Conservation (phyloP, 2,888 invertebrate species). For the Pecten maximus region DNA sequence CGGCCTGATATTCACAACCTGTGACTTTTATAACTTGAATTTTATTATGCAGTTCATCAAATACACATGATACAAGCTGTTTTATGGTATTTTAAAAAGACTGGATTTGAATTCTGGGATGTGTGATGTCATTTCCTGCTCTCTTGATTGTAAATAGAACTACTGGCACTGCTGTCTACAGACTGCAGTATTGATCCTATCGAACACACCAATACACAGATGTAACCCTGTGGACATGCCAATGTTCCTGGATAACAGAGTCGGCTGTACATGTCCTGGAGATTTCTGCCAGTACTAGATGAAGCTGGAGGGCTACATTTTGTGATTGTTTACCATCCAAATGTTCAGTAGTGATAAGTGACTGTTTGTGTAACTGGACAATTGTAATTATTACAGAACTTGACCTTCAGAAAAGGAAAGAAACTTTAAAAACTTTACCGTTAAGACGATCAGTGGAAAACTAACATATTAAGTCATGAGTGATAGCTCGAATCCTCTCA, state of each 20-base stretch:
- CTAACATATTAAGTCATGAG: not conserved
- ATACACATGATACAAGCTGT: conserved; percentile 2
- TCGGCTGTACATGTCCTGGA: not conserved
- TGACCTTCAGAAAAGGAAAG: not conserved
- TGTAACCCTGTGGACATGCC: not conserved
- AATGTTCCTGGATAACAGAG: not conserved
- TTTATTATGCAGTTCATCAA: conserved; percentile 4
- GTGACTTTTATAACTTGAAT: not conserved
- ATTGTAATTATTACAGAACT: not conserved
- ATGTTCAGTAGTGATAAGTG: not conserved
- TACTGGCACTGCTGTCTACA: not conserved
- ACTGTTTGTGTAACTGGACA: not conserved
- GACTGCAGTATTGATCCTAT: not conserved
- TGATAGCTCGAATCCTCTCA: not conserved
- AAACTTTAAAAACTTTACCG: not conserved
- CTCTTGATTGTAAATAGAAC: not conserved
- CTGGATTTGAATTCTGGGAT: conserved; percentile 20
- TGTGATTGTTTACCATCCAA: not conserved
- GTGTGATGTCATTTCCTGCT: conserved; percentile 21
- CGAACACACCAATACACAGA: not conserved
- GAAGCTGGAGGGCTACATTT: not conserved
- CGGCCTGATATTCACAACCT: not conserved
- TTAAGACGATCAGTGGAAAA: not conserved
- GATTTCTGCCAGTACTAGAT: not conserved
- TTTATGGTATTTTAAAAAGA: not conserved